Conservation (phyloP, 1,140 invertebrate species). For the Drosophila ercepeae region DNA sequence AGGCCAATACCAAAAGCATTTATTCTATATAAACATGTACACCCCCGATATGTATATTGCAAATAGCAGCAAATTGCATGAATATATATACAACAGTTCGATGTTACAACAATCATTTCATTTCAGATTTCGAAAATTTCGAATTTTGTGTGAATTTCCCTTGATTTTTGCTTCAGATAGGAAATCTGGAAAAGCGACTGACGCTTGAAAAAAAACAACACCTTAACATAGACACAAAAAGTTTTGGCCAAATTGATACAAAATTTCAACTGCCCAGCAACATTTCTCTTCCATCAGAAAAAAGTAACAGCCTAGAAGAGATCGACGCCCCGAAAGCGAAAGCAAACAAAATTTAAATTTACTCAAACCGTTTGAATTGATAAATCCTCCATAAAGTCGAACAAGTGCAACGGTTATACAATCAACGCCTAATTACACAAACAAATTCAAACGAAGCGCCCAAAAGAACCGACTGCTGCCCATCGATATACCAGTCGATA, state of each 20-base stretch:
- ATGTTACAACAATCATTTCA: background rate
- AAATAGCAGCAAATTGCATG: conserved; percentile 30
- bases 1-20: conserved; percentile 78
- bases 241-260: conserved; percentile 64
- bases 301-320: conserved; percentile 14
- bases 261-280: conserved; percentile 71
- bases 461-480: background rate
- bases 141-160: conserved; percentile 1
- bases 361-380: background rate
- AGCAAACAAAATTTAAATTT: background rate
- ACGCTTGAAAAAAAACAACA: conserved; percentile 37
- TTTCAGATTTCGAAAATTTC: background rate
- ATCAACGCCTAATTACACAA: background rate
- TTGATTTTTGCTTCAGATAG: conserved; percentile 52
- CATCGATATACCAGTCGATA: background rate
- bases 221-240: conserved; percentile 53
- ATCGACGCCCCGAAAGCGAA: conserved; percentile 10
- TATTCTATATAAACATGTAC: conserved; percentile 69
- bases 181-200: conserved; percentile 11
- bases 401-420: background rate
- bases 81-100: conserved; percentile 41
- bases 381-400: background rate
- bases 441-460: conserved; percentile 1
- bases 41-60: conserved; percentile 18
- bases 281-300: conserved; percentile 54